phyloP scores from a whole-genome alignment of 2,888 invertebrate species.

The Rotaria socialis region DNA sequence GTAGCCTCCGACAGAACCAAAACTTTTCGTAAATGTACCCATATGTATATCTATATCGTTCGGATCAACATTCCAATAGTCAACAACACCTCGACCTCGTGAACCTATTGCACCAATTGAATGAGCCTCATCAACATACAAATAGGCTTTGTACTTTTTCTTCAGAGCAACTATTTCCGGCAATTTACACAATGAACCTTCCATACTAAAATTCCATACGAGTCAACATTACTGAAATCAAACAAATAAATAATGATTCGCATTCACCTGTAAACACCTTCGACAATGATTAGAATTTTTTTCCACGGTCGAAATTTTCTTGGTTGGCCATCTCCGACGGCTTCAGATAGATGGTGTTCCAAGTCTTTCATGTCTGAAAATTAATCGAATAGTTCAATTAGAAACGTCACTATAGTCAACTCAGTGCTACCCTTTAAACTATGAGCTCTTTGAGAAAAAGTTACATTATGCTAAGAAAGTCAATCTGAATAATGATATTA shows the following conservation, averaged over 20 bases:
- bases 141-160: constrained; percentile 84
- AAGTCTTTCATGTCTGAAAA: constrained; percentile 62
- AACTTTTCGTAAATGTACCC: constrained; percentile 98
- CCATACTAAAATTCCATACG: constrained; percentile 68
- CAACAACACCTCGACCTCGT: constrained; percentile 78
- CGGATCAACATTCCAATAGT: constrained; percentile 77
- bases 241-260: not conserved
- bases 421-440: too few species aligned
- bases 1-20: constrained; percentile 92
- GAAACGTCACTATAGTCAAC: too few species aligned
- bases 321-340: constrained; percentile 75
- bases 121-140: constrained; percentile 97
- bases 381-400: too few species aligned
- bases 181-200: constrained; percentile 85
- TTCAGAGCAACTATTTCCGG: constrained; percentile 82
- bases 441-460: too few species aligned
- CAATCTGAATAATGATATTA: too few species aligned
- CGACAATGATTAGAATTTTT: constrained; percentile 84
- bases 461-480: too few species aligned
- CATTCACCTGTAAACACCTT: constrained; percentile 73
- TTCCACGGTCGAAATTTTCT: constrained; percentile 74
- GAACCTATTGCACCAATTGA: constrained; percentile 88
- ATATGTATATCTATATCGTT: constrained; percentile 81
- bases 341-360: constrained; percentile 72
- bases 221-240: not conserved